phyloP scores from a whole-genome alignment of 2,113 vertebrate genomes.

The Myocastor coypus region DNA sequence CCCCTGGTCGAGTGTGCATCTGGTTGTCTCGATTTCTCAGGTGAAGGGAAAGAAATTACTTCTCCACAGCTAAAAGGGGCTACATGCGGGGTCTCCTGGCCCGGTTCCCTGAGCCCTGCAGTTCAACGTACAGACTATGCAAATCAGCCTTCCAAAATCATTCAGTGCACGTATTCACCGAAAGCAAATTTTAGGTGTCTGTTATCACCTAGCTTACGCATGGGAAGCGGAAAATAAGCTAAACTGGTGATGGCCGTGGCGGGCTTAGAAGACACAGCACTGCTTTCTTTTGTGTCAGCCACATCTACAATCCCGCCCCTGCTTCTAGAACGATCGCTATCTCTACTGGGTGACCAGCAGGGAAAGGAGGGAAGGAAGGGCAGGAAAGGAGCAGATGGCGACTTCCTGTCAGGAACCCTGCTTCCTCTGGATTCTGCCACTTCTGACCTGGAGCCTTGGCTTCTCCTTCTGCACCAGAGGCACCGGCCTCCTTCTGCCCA shows the following conservation, averaged over 20 bases:
- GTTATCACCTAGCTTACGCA: background rate
- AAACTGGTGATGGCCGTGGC: background rate
- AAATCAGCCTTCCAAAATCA: background rate
- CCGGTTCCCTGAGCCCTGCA: background rate
- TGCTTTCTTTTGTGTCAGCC: background rate
- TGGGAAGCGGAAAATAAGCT: background rate
- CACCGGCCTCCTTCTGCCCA: background rate
- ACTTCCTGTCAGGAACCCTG: background rate
- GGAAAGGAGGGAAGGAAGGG: background rate
- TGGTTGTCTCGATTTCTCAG: background rate
- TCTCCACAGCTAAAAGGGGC: background rate
- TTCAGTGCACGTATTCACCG: background rate
- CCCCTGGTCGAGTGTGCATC: background rate
- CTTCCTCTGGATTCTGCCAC: background rate
- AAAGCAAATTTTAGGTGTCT: background rate
- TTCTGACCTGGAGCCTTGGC: background rate
- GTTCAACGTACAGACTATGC: background rate
- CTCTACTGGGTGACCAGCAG: background rate
- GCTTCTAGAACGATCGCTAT: background rate
- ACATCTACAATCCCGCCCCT: background rate
- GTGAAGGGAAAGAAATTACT: background rate
- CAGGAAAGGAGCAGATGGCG: accelerated
- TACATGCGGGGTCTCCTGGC: background rate
- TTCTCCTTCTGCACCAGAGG: background rate
- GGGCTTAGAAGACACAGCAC: background rate